These are phyloP conservation scores for Apodemia mormo DNA, from an alignment of 2,888 invertebrate species.

Conservation along the genomic window DNA sequence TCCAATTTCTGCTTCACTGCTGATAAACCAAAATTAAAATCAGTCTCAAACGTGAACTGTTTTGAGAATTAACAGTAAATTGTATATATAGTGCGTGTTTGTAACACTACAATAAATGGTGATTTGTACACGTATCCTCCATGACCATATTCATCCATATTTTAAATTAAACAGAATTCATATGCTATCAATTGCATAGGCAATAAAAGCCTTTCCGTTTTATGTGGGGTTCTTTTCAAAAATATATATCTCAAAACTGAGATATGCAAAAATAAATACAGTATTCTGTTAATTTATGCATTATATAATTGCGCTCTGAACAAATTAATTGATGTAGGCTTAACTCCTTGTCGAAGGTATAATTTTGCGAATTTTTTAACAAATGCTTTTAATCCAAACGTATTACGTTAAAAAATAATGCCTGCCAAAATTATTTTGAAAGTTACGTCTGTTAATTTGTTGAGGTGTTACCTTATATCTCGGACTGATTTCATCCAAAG, in stretches of 20 bases:
- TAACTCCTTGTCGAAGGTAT: not conserved
- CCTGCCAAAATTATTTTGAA: not conserved
- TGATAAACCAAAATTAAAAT: too few species aligned
- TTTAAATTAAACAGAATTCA: too few species aligned
- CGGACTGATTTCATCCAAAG: constrained; percentile 30
- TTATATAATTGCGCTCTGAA: not conserved
- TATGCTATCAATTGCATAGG: not conserved
- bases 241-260: not conserved
- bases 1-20: too few species aligned
- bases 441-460: not conserved
- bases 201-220: not conserved
- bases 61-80: too few species aligned
- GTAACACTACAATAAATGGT: too few species aligned
- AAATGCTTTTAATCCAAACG: not conserved
- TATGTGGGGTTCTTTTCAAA: not conserved
- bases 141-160: too few species aligned
- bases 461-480: constrained; percentile 3
- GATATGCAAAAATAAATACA: not conserved
- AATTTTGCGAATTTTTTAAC: not conserved
- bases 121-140: too few species aligned
- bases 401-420: not conserved
- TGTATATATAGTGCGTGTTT: too few species aligned
- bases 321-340: not conserved
- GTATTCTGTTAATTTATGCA: not conserved
- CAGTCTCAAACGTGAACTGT: too few species aligned